Conservation (phyloP, 2,888 invertebrate species). For the Bhutanitis thaidina region DNA sequence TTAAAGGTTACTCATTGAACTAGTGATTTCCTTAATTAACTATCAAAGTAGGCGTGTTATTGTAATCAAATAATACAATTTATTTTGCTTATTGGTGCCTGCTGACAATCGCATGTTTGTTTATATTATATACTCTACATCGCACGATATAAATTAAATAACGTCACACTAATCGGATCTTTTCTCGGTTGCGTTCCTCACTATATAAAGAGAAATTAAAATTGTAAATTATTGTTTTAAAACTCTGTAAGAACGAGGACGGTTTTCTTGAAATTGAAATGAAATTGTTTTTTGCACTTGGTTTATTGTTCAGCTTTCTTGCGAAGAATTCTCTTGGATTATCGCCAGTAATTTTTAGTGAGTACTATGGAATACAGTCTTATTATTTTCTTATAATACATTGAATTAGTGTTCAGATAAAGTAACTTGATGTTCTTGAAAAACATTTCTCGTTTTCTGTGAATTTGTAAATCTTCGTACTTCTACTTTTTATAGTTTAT, state of each 20-base stretch:
- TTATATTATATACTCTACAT: neutral
- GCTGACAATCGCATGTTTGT: slow-evolving; percentile 10
- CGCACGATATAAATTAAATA: slow-evolving; percentile 8
- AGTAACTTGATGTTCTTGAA: too few species aligned
- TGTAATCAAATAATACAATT: slow-evolving; percentile 8
- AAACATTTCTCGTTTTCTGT: too few species aligned
- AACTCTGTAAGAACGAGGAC: neutral
- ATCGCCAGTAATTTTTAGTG: slow-evolving; percentile 69
- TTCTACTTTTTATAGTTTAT: too few species aligned
- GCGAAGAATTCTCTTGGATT: slow-evolving; percentile 57
- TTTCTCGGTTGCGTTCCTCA: neutral
- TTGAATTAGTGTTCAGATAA: too few species aligned
- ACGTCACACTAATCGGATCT: slow-evolving; percentile 12
- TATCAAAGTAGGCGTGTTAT: neutral
- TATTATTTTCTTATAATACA: too few species aligned
- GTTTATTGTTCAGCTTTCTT: slow-evolving; percentile 39
- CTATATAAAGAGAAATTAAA: slow-evolving; percentile 3
- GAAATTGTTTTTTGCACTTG: slow-evolving; percentile 16
- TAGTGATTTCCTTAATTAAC: neutral
- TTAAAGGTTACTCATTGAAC: slow-evolving; percentile 2
- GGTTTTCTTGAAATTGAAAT: neutral
- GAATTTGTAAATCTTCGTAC: too few species aligned
- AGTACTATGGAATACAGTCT: too few species aligned
- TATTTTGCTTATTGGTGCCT: neutral
- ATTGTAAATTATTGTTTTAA: neutral